Evolutionary conservation across 2,113 vertebrate genomes (phyloP), one percentile per base, ranked within the genome.

Genomic region (Columba livia): DNA sequence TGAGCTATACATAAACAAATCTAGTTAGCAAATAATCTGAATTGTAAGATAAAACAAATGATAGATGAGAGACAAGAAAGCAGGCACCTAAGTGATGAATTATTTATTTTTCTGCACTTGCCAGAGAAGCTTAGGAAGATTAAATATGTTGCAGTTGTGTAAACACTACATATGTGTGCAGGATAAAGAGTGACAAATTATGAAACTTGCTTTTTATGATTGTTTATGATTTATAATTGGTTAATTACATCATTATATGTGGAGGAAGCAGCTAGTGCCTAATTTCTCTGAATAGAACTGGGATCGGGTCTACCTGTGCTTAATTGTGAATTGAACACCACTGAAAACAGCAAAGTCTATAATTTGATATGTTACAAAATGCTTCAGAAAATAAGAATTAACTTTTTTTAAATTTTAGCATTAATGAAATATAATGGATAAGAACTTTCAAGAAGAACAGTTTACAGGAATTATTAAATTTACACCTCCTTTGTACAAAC

Each of bases 401-500:
- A 38, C 47, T 87, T 87, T 91, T 36, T 36, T 29, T 44, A 8
- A 44, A 16, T 82, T 93, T 79, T 81, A 97, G 91, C 12, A 3
- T 88, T 74, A 34, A 18, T 34, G 44, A 54, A 93, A 62, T 70
- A 94, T 6, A 15, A 93, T 95, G 95, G 95, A 93, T 90, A 51
- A 44, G 69, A 91, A 88, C 36, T 38, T 71, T n/a, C 34, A 93
- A 96, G 96, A 95, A 18, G 54, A 87, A 65, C 70, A 48, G 25
- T 44, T 42, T 34, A 90, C 73, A 44, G 91, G 83, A 34, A 36
- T 89, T 9, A 51, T 96, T 53, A 94, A 84, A 38, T 99, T 99
- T 96, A 98, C 72, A 6, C 99, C 99, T 36, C 97, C 99, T 14
- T 91, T 99, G 42, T 98, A 98, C 83, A 94, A 85, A 50, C 99